phyloP scores from a whole-genome alignment of 1,140 invertebrate species.

The Pseudomyrmex concolor region DNA sequence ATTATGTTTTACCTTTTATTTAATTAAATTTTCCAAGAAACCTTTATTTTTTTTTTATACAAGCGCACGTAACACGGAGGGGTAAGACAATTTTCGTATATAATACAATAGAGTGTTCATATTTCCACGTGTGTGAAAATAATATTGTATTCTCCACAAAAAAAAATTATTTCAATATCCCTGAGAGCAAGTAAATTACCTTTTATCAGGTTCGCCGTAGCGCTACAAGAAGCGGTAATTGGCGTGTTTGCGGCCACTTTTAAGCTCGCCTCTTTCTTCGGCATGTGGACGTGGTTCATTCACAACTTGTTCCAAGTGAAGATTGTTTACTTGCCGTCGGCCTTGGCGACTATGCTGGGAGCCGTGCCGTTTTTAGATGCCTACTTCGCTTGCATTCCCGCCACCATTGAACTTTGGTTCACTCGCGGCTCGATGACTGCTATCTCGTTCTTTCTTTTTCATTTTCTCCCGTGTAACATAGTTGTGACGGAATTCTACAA shows the following conservation, averaged over 20 bases:
- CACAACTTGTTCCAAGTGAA: slow-evolving; percentile 98
- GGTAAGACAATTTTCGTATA: slow-evolving; percentile 68
- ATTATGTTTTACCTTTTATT: too few species aligned
- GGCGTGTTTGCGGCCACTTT: slow-evolving; percentile 97
- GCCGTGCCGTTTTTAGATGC: slow-evolving; percentile 97
- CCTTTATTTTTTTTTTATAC: slow-evolving; percentile 52
- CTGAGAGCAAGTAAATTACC: slow-evolving; percentile 1
- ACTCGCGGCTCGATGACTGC: slow-evolving; percentile 91
- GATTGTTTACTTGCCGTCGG: slow-evolving; percentile 97
- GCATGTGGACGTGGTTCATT: slow-evolving; percentile 98
- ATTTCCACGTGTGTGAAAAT: background rate
- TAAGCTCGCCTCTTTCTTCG: slow-evolving; percentile 98
- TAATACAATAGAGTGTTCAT: background rate
- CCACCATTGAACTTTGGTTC: slow-evolving; percentile 96
- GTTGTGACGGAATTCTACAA: slow-evolving; percentile 98
- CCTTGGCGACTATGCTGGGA: slow-evolving; percentile 95
- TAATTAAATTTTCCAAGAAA: slow-evolving; percentile 22
- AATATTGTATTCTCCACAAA: too few species aligned
- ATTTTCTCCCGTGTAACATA: slow-evolving; percentile 95
- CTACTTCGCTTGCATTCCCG: slow-evolving; percentile 97
- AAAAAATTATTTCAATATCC: too few species aligned
- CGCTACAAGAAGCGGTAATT: slow-evolving; percentile 90
- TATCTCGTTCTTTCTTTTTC: slow-evolving; percentile 91
- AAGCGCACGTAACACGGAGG: slow-evolving; percentile 71
- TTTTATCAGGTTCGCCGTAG: slow-evolving; percentile 89